Conservation (phyloP, 2,797 vertebrate genomes). For the Etheostoma nigrum region DNA sequence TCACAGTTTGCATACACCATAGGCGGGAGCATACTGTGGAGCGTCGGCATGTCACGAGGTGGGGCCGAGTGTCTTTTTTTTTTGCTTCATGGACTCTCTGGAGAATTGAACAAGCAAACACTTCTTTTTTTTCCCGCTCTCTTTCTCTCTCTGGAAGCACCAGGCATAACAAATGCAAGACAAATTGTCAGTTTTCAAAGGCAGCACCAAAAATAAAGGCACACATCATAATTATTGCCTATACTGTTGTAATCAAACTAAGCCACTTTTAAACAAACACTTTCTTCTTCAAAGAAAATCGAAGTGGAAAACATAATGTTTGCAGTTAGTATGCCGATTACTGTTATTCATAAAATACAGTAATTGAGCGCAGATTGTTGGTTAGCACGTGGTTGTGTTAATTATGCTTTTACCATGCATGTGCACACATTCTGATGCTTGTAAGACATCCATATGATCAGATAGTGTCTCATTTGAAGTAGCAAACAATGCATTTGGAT, state of each 20-base stretch:
- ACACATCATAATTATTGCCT: slow-evolving; percentile 52
- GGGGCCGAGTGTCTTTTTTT: slow-evolving; percentile 59
- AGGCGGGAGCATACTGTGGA: slow-evolving; percentile 63
- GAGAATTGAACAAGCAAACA: slow-evolving; percentile 45
- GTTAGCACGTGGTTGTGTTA: slow-evolving; percentile 32
- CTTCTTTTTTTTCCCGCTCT: slow-evolving; percentile 2
- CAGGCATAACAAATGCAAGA: slow-evolving; percentile 36
- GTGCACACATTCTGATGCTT: neutral
- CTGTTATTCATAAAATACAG: slow-evolving; percentile 30
- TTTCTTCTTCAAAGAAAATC: neutral
- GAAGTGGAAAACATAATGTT: neutral
- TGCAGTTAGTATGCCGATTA: slow-evolving; percentile 18
- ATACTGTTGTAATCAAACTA: slow-evolving; percentile 21
- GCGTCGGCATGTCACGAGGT: slow-evolving; percentile 61
- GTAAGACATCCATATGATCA: slow-evolving; percentile 30
- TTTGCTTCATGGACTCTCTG: slow-evolving; percentile 51
- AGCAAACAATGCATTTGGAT: slow-evolving; percentile 41
- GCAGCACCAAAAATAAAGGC: slow-evolving; percentile 17
- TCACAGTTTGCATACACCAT: slow-evolving; percentile 73
- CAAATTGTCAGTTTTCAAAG: slow-evolving; percentile 51
- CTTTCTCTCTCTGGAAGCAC: slow-evolving; percentile 35
- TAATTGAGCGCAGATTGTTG: slow-evolving; percentile 38
- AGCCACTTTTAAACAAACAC: slow-evolving; percentile 12
- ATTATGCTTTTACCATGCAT: slow-evolving; percentile 24
- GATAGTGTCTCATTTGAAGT: slow-evolving; percentile 23